Evolutionary conservation across 2,888 invertebrate species (phyloP).

Genomic region (Drosophila leonis): DNA sequence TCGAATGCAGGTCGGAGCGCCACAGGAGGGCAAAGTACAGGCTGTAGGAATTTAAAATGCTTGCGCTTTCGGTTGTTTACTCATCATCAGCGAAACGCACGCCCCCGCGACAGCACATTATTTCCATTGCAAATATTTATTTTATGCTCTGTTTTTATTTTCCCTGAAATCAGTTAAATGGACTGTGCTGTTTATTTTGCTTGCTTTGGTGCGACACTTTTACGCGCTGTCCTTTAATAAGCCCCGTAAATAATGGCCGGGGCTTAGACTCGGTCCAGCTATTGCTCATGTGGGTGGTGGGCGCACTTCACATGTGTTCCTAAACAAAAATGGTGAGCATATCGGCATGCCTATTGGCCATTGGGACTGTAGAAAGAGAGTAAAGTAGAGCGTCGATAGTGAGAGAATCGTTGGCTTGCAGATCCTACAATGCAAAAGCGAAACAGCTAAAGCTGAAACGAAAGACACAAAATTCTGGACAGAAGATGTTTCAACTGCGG

Average conservation of each 20-base stretch:
- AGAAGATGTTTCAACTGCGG: conserved; percentile 53
- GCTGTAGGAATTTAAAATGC: conserved; percentile 61
- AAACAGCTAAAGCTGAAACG: conserved; percentile 36
- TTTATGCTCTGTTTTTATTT: conserved; percentile 59
- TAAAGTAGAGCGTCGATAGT: neutral
- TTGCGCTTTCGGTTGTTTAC: conserved; percentile 62
- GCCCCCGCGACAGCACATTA: conserved; percentile 63
- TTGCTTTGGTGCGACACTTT: conserved; percentile 48
- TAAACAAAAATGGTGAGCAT: conserved; percentile 43
- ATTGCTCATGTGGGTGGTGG: conserved; percentile 32
- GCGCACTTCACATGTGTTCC: conserved; percentile 41
- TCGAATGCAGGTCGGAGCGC: conserved; percentile 23
- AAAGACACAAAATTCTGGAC: conserved; percentile 30
- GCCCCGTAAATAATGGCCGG: conserved; percentile 65
- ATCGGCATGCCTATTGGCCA: conserved; percentile 43
- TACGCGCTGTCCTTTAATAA: conserved; percentile 72
- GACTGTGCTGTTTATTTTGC: conserved; percentile 70
- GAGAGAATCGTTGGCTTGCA: conserved; percentile 25
- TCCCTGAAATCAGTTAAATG: conserved; percentile 76
- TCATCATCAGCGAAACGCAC: conserved; percentile 70
- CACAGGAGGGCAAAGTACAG: conserved; percentile 44
- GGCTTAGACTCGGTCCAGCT: conserved; percentile 38
- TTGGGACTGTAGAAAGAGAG: neutral
- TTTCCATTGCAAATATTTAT: conserved; percentile 77
- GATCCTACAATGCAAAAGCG: conserved; percentile 26